phyloP scores from a whole-genome alignment of 37 sponge, comb jelly and placozoan species.

The Sycon ciliatum region DNA sequence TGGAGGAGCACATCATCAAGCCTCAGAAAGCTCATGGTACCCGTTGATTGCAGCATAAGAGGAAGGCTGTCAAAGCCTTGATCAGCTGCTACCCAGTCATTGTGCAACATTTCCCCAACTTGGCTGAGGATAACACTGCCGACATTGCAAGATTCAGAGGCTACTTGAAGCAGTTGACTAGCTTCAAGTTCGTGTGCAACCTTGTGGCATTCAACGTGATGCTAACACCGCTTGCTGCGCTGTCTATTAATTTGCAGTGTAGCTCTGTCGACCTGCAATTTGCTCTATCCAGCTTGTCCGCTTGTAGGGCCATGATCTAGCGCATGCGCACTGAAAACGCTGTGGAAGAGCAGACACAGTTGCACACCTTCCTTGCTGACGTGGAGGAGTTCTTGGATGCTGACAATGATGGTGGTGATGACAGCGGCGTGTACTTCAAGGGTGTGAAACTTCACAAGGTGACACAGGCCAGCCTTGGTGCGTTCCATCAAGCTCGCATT shows the following conservation, averaged over 20 bases:
- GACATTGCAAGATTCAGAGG: constrained; percentile 17
- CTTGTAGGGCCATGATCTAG: not conserved
- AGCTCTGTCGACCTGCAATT: not conserved
- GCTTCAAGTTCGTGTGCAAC: constrained; percentile 35
- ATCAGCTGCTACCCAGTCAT: constrained; percentile 27
- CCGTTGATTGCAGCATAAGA: constrained; percentile 27
- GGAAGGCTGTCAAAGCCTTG: constrained; percentile 16
- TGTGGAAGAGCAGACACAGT: too few relatives aligned
- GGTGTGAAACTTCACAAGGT: not conserved
- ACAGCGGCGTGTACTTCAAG: too few relatives aligned
- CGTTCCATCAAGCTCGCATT: too few relatives aligned
- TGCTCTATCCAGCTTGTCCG: not conserved
- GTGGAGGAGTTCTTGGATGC: too few relatives aligned
- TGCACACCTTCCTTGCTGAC: too few relatives aligned
- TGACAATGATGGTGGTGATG: too few relatives aligned
- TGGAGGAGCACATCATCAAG: constrained; percentile 22
- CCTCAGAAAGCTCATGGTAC: constrained; percentile 34
- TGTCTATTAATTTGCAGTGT: constrained; percentile 21
- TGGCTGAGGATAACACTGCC: constrained; percentile 21
- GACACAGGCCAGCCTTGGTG: too few relatives aligned
- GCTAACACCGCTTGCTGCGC: not conserved
- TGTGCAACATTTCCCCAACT: constrained; percentile 16
- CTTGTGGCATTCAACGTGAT: constrained; percentile 15
- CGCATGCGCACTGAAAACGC: not conserved
- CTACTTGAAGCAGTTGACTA: constrained; percentile 17